Percentiles rank a stretch among this genome's conserved stretches.
Evolutionary conservation across 2,888 invertebrate species (phyloP).

Genomic region (Belgica antarctica): DNA sequence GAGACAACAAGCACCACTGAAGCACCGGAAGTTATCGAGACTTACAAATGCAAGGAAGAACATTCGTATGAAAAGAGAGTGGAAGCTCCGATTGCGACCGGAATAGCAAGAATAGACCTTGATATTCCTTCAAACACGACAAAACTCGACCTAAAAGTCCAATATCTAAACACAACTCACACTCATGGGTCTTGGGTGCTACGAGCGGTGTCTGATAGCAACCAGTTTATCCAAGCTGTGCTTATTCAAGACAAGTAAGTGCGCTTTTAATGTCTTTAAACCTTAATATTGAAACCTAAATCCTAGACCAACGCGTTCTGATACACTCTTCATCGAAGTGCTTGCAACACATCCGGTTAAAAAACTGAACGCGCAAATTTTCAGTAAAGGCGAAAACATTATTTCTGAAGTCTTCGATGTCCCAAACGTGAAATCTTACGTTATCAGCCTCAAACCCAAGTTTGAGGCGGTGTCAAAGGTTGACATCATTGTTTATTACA

Average conservation of each 20-base stretch:
- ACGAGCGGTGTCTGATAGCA: constrained; percentile 66
- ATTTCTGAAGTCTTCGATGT: constrained; percentile 59
- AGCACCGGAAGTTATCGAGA: not conserved
- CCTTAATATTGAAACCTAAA: constrained; percentile 45
- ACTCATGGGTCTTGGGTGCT: constrained; percentile 66
- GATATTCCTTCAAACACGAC: not conserved
- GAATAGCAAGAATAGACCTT: constrained; percentile 19
- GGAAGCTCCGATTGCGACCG: not conserved
- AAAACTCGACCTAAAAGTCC: constrained; percentile 58
- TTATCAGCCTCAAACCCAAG: constrained; percentile 66
- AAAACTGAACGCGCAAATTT: constrained; percentile 70
- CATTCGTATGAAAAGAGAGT: not conserved
- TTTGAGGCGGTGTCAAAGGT: constrained; percentile 76
- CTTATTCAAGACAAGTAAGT: constrained; percentile 59
- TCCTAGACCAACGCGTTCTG: constrained; percentile 61
- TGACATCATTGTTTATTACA: constrained; percentile 74
- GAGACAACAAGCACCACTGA: constrained; percentile 49
- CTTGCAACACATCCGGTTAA: constrained; percentile 72
- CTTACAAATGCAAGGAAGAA: constrained; percentile 16
- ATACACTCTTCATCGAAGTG: constrained; percentile 70
- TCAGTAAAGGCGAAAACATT: constrained; percentile 81
- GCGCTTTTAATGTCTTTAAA: not conserved
- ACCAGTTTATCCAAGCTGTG: constrained; percentile 60
- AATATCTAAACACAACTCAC: constrained; percentile 77
- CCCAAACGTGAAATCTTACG: constrained; percentile 52